Evolutionary conservation across 2,888 invertebrate genomes (phyloP), one percentile per base, ranked within the genome.

Genomic region (Anorthoa munda): DNA sequence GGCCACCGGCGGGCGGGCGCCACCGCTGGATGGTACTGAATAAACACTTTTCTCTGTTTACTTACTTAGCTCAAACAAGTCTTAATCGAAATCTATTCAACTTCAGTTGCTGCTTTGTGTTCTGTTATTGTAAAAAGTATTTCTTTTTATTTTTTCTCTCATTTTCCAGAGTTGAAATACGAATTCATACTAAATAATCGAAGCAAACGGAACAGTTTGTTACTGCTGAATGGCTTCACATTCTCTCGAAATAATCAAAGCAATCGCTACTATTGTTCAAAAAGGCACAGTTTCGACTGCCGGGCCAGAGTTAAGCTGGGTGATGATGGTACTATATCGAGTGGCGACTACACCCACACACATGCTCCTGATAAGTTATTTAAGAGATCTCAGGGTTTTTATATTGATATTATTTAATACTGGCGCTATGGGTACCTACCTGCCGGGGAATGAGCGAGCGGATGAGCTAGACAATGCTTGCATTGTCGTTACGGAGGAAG

Each of bases 181-280:
- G 68, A 74, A 18, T 75, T 86, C 23, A 83, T 88, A 51, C 70
- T 69, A 9, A 51, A 21, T 21, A 55, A 55, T 23, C 55, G 55
- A 55, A 23, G 55, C 23, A 55, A 13, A 66, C 4, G 21, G 53
- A 84, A 78, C n/a, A 23, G 21, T 2, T 73, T 88, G 26, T 56
- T 56, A 56, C 56, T 56, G 15, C 56, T 26, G 21, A 21, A 56
- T 15, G 56, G 56, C 17, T 56, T 26, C 17, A 56, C 56, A 18
- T 56, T 4, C 17, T 56, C 56, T 23, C 21, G 23, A 26, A 21
- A 60, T 9, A 72, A 66, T 39, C 71, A 65, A 2, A 67, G 72
- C n/a, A 73, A 60, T 45, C 60, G 60, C 2, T 60, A 21, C 45
- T 60, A 60, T 17, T 60, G 66, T 65, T 74, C 73, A 0, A 72